Base-by-base conservation (phyloP, 2,797 vertebrate genomes). In the Poecilia picta region DNA sequence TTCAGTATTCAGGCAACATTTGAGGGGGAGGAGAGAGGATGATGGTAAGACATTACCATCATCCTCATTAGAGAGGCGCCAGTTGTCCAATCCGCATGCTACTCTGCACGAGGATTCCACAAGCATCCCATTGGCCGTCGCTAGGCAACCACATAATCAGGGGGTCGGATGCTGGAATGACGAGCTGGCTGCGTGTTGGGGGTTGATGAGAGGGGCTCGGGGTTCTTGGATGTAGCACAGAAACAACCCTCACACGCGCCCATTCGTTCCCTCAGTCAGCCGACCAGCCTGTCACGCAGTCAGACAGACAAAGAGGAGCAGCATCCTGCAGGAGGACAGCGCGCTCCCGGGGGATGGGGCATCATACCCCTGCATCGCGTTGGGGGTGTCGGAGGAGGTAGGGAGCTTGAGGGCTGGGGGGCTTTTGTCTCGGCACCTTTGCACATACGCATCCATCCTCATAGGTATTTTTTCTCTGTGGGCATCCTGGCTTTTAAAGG, bases 61-160 rank as follows among this genome's bases (percentile, higher is more conserved):
- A 90, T 94, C 94, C 94, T 96, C 95, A 96, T 96, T 96, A 96
- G 94, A 89, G 93, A 89, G 89, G 75, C 89, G 89, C 84, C 90
- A 59, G 83, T 86, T 81, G 91, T 88, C 96, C 95, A 96, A 96
- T 96, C 93, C 88, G 91, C 83, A 75, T 0, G 72, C 87, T 25
- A 82, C 92, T 91, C 84, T 81, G 90, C 83, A 88, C 84, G 79
- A 93, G 94, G 92, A 95, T 95, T 95, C 93, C 92, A 75, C 87
- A 88, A 92, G 89, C 93, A 79, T 91, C 94, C 91, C 83, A 92
- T 96, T 96, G 96, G 96, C 93, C 95, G 95, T 96, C 89, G 95
- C 96, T 96, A 96, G 94, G 95, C 94, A 93, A 96, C 95, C 94
- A 95, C 91, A 95, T 96, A 96, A 95, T 96, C 92, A 95, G 94